Evolutionary conservation across 2,888 invertebrate genomes (phyloP), one percentile per base, ranked within the genome.

Genomic region (Andrena camellia): DNA sequence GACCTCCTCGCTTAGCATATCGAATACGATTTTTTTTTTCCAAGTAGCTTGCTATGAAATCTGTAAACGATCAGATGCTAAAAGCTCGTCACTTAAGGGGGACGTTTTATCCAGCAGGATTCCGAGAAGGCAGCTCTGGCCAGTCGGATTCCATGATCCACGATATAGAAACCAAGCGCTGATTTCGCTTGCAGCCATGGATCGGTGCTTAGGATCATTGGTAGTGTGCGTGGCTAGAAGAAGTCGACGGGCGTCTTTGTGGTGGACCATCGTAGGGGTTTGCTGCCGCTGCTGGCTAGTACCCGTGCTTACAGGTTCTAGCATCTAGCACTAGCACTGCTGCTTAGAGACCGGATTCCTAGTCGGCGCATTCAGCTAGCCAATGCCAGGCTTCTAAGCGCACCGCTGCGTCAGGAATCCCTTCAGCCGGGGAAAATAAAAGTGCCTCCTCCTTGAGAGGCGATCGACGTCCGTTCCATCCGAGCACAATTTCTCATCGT

Each of bases 261-360:
- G 57, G 67, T 75, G 42, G 73, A 75, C 75, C 69, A 81, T 86
- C 86, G 69, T 86, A 86, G 78, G 78, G 87, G 81, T 82, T 69
- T 81, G 73, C 66, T 42, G 42, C 42, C 42, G 42, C 42, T 42
- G 42, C 42, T 42, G 33, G 71, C 67, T 72, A 63, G 75, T 81
- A 70, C 81, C 70, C 59, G 70, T 68, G 67, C 82, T 82, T 82
- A 81, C 83, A 83, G 77, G 78, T 77, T 78, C 57, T 59, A 78
- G 78, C 81, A 70, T 84, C 78, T 86, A 88, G 80, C 77, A 72
- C 72, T 60, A 72, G 82, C 72, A 57, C 74, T 70, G 59, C 70
- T 77, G 86, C 77, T 84, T 85, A 81, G 83, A 86, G 88, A 88
- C 88, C 88, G 88, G 88, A 88, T 88, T 88, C 88, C 88, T 88